Evolutionary conservation across 2,797 vertebrate species (phyloP).

Genomic region (Rhabdophis nuchalis): DNA sequence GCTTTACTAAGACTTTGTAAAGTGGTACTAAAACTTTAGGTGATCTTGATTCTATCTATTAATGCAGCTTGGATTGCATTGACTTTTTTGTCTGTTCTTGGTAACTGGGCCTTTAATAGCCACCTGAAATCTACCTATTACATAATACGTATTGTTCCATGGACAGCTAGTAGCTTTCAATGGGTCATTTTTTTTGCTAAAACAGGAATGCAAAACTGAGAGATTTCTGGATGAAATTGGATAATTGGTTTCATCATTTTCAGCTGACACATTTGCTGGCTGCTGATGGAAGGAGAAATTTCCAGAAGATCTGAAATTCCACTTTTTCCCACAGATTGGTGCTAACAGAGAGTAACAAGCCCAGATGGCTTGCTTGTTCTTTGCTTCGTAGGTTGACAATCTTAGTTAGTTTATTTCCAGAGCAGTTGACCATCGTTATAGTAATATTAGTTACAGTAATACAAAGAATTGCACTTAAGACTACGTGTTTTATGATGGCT

Average conservation of each 20-base stretch:
- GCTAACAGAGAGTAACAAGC: not conserved
- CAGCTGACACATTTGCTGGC: not conserved
- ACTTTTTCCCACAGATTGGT: not conserved
- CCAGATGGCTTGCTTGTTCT: not conserved
- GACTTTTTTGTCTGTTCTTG: not conserved
- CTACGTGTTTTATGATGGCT: not conserved
- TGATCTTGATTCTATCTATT: not conserved
- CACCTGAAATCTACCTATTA: not conserved
- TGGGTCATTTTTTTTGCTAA: not conserved
- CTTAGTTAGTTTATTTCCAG: not conserved
- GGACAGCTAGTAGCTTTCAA: not conserved
- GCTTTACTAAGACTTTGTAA: too few relatives aligned
- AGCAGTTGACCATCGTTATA: not conserved
- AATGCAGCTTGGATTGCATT: not conserved
- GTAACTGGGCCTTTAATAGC: not conserved
- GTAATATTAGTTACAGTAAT: not conserved
- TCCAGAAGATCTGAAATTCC: not conserved
- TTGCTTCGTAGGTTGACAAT: not conserved
- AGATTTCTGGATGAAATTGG: not conserved
- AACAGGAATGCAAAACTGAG: not conserved
- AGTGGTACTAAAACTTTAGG: not conserved
- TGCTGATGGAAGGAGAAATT: not conserved
- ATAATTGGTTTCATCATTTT: not conserved
- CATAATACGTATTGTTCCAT: not conserved
- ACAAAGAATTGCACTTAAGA: not conserved